phyloP scores from a whole-genome alignment of 2,113 vertebrate genomes.

The Lates calcarifer region DNA sequence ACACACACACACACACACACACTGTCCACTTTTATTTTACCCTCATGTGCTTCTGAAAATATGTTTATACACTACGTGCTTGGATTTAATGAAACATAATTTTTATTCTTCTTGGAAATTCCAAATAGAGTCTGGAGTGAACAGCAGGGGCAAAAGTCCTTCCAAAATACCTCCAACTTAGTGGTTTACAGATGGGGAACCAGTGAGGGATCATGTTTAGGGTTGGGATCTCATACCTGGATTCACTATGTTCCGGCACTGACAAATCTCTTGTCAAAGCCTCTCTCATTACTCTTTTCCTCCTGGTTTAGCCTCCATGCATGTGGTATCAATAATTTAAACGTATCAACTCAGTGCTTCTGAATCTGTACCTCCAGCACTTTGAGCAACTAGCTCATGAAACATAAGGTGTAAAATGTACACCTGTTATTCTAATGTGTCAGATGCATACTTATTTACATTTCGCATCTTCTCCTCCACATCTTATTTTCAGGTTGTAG shows the following conservation, averaged over 20 bases:
- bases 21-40: conserved; percentile 12
- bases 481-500: background rate
- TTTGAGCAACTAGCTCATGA: background rate
- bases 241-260: background rate
- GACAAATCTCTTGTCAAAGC: background rate
- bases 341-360: conserved; percentile 7
- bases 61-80: conserved; percentile 21
- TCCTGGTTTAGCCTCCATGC: background rate
- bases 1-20: conserved; percentile 23
- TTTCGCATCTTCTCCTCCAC: background rate
- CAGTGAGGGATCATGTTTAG: background rate
- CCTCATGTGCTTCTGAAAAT: conserved; percentile 11
- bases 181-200: background rate
- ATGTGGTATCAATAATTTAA: conserved; percentile 21
- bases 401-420: background rate
- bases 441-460: background rate
- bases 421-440: background rate
- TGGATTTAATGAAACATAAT: conserved; percentile 29
- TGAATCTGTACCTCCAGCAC: background rate
- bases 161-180: background rate
- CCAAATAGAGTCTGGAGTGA: background rate
- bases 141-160: background rate
- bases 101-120: conserved; percentile 9
- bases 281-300: background rate
- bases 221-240: no score